Evolutionary conservation across 2,113 vertebrate genomes (phyloP).

Genomic region (Petromus typicus): DNA sequence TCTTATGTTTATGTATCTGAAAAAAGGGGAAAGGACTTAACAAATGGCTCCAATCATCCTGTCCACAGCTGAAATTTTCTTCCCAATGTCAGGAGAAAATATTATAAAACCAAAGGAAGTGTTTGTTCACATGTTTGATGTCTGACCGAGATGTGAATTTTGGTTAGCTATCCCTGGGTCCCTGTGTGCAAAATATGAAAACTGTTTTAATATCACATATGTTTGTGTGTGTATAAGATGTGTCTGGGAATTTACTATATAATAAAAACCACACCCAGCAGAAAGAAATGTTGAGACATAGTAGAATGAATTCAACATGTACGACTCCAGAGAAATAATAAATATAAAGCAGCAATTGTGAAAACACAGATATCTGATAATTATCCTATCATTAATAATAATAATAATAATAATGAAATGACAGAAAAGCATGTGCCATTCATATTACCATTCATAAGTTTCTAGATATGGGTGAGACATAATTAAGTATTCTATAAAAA

Average conservation of each 20-base stretch:
- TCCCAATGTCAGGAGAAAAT: background rate
- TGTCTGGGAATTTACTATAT: background rate
- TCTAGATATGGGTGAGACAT: constrained; percentile 34
- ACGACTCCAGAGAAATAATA: background rate
- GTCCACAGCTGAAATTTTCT: background rate
- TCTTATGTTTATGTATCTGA: background rate
- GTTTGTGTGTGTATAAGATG: background rate
- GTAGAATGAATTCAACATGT: background rate
- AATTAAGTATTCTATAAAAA: constrained; percentile 72
- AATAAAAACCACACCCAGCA: background rate
- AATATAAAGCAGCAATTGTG: background rate
- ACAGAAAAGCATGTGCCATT: constrained; percentile 31
- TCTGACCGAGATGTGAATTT: background rate
- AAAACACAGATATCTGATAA: constrained; percentile 33
- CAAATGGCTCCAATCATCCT: background rate
- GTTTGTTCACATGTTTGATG: background rate
- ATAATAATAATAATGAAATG: background rate
- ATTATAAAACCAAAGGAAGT: background rate
- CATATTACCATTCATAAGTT: constrained; percentile 5
- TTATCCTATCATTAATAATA: background rate
- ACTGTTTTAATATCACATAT: background rate
- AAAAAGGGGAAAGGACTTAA: background rate
- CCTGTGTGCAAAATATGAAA: background rate
- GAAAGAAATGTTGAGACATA: background rate
- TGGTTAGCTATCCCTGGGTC: background rate